Percentiles rank a stretch among this genome's conserved stretches.
Conservation (phyloP, 2,113 vertebrate species). For the Xiphorhynchus elegans region DNA sequence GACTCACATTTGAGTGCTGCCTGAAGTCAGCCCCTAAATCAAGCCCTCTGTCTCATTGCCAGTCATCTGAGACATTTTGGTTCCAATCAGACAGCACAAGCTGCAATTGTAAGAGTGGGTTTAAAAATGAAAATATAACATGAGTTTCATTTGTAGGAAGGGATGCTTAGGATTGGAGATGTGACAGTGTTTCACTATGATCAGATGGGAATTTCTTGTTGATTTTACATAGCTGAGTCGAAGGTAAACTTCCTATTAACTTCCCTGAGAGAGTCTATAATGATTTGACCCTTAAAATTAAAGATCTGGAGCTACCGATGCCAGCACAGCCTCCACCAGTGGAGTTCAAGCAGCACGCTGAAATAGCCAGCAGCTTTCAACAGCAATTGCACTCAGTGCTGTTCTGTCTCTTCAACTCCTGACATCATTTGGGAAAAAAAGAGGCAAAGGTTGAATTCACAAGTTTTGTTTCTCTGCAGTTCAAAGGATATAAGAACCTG, state of each 20-base stretch:
- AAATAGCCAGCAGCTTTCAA: background rate
- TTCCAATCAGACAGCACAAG: background rate
- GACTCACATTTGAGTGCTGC: background rate
- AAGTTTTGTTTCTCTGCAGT: background rate
- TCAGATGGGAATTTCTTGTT: background rate
- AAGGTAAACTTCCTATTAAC: slow-evolving; percentile 24
- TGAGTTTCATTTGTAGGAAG: background rate
- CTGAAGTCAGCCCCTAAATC: background rate
- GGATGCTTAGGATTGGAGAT: background rate
- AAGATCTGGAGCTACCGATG: background rate
- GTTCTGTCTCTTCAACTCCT: slow-evolving; percentile 5
- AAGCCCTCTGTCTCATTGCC: background rate
- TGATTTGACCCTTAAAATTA: slow-evolving; percentile 20
- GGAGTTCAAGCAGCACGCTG: background rate
- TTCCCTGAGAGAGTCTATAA: background rate
- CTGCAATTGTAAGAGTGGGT: background rate
- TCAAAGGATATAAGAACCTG: slow-evolving; percentile 14
- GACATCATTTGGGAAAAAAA: background rate
- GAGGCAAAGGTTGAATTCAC: background rate
- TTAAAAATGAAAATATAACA: background rate
- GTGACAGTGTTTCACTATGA: background rate
- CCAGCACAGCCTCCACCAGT: fast-evolving
- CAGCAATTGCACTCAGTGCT: background rate
- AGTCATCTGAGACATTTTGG: background rate
- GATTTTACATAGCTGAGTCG: slow-evolving; percentile 1